Evolutionary conservation across 1,140 invertebrate species (phyloP), one percentile per base, ranked within the genome.

Genomic region (Drosophila lacteicornis): DNA sequence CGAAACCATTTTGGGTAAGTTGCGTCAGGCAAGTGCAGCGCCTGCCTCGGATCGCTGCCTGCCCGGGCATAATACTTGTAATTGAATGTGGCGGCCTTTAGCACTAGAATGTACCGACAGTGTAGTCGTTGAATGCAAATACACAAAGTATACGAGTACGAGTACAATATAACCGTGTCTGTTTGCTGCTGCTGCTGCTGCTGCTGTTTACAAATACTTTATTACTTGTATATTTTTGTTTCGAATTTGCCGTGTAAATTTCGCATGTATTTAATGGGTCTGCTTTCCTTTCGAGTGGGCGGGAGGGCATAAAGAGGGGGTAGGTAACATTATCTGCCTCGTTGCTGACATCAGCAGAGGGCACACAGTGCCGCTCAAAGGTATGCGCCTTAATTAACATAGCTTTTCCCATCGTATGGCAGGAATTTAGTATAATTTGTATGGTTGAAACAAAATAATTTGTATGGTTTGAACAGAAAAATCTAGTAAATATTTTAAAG

Each of bases 351-450:
- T 75, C 80, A 73, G 62, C 60, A 73, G 70, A 62, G 67, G 62
- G 78, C 78, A 90, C 81, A 88, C 80, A 81, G 84, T 88, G 81
- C 74, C 68, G 27, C 63, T 84, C 45, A 81, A 84, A 90, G 79
- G 66, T 77, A 67, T 68, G 58, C 59, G 43, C 47, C 30, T 53
- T 47, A 51, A 49, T 40, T 56, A 57, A 51, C 19, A 56, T 60
- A 57, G 57, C 47, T 49, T 47, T 74, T 47, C 17, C 33, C 30
- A 11, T 36, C 50, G 33, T 55, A 55, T 53, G 51, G 17, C 33
- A 53, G 17, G 17, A 19, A 13, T 36, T 53, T 19, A 2, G 13
- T 13, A n/a, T 42, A 19, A 19, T 19, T 17, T 13, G 1, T 36
- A 17, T 17, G 15, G 4, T 36, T 19, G 4, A 3, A 36, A 36